Base-by-base conservation (phyloP, 2,113 vertebrate genomes). In the Oceanites oceanicus region DNA sequence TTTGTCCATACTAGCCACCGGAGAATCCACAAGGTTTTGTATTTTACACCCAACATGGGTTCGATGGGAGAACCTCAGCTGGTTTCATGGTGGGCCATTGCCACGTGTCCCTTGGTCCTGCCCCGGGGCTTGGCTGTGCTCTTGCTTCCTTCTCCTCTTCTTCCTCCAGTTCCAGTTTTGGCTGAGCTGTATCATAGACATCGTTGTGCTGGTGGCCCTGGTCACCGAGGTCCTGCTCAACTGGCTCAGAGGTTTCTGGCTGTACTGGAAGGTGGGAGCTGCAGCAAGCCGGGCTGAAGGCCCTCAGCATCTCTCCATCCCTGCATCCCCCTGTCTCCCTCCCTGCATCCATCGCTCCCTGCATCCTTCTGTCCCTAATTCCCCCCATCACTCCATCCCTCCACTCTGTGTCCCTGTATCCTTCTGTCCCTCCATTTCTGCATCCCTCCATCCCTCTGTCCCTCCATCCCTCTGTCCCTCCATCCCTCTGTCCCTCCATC, bases 201-300 rank as follows among this genome's bases (percentile, higher is more conserved):
- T 79, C 26, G 66, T 95, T 32, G 95, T 97, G 89, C 75, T 96
- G 83, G 66, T 95, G 59, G 93, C 94, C 47, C 92, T 95, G 38
- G 20, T 88, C 58, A 86, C 92, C 9, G 66, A 94, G 73, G 82
- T 97, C 59, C 45, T 97, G 30, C 94, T 96, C 2, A 85, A 83
- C 89, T 94, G 84, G 95, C 42, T 95, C 76, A 91, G 93, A 42
- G 93, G 89, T 63, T 97, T 96, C 93, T 72, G 53, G 86, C 83
- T 95, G 58, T 95, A 86, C 80, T 96, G 96, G 96, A 96, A 97
- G 97, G 96, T 95, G 79, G 96, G 94, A n/a, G 21, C 18, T 32
- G 58, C 3, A 7, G 27, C 2, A 7, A 67, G 34, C 50, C 3
- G 3, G 30, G 65, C 11, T 38, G 40, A 42, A 27, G 56, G 13